A percentile compares a stretch with the other conserved stretches of the same genome.
These are phyloP conservation scores for Loriculus beryllinus DNA, from an alignment of 2,797 vertebrate genomes.

Conservation along the genomic window DNA sequence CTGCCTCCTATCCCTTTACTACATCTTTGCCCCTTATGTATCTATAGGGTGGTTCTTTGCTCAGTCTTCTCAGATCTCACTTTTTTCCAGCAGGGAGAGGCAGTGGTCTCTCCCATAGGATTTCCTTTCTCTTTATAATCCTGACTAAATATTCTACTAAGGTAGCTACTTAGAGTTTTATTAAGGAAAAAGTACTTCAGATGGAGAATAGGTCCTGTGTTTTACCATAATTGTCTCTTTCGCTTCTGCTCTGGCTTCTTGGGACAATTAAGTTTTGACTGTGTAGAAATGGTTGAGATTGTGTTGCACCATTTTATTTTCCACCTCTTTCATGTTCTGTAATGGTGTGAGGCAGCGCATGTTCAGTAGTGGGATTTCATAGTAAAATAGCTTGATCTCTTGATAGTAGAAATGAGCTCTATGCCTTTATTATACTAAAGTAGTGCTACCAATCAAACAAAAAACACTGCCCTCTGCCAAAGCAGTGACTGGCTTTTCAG, in stretches of 20 bases:
- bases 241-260: background rate
- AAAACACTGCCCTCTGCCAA: background rate
- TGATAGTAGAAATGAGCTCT: background rate
- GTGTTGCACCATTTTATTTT: background rate
- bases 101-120: background rate
- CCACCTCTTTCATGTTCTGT: background rate
- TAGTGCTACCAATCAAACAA: background rate
- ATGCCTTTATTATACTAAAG: background rate
- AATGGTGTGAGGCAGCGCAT: background rate
- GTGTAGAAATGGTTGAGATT: background rate
- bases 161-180: background rate
- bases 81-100: background rate
- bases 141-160: background rate
- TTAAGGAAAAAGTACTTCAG: background rate
- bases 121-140: background rate
- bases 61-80: background rate
- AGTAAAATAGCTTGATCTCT: background rate
- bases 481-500: background rate
- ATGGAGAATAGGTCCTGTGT: background rate
- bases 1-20: background rate
- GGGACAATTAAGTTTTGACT: background rate
- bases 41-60: background rate
- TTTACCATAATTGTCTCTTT: background rate
- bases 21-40: background rate
- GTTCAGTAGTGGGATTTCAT: background rate